Evolutionary conservation across 2,797 vertebrate genomes (phyloP), one percentile per base, ranked within the genome.

Genomic region (Chanos chanos): DNA sequence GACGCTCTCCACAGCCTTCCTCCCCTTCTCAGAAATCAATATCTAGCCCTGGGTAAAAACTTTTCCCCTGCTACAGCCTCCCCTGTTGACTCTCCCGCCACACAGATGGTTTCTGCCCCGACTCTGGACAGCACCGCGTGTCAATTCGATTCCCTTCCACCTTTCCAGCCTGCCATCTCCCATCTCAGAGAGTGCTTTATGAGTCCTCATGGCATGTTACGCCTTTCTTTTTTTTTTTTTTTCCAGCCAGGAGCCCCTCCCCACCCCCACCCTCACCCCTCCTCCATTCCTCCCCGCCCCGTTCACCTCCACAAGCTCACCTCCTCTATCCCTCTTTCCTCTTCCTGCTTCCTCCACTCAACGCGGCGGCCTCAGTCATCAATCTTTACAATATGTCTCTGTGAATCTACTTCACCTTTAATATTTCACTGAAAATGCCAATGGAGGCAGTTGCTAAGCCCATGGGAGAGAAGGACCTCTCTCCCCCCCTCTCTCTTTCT

Each of bases 341-440:
- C 41, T 39, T 79, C 69, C 51, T 78, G 82, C 49, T 81, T 82
- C 78, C 77, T 87, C 81, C 82, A 74, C 72, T 86, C 81, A 83
- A 74, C 71, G 73, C 79, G 81, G 40, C 81, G 81, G 83, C 70
- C n/a, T 88, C 79, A 84, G 70, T 89, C 85, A 92, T 90, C 85
- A 87, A 87, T 66, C 83, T 89, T 87, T 86, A 82, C 83, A 85
- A 75, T 77, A 71, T 82, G 84, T 86, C 81, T 49, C 80, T 71
- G 80, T 51, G 72, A 86, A 88, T 89, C 76, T 86, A 70, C 83
- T 85, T 89, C 88, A 83, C 78, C 81, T 88, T 92, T 89, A 92
- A 90, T 91, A 91, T 91, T 92, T 90, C 84, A 85, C 79, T 84
- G n/a, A 80, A 91, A 89, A 89, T 87, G 80, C 81, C 85, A 86